A percentile compares a stretch with the other conserved stretches of the same genome.
These are phyloP conservation scores for Drosophila bifasciata DNA, from an alignment of 1,140 invertebrate species.

Conservation along the genomic window DNA sequence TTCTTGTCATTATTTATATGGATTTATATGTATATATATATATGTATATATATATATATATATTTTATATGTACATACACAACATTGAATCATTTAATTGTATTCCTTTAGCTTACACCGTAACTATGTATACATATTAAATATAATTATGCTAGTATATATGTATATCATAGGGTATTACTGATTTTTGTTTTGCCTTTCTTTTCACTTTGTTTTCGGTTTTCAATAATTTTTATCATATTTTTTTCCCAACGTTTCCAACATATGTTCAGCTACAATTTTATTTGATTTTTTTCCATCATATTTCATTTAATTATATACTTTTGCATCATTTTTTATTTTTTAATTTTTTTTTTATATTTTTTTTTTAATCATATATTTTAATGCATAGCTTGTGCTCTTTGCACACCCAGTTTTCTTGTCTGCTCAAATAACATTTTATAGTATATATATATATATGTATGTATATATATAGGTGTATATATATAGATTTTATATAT, in stretches of 20 bases:
- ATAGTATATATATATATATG: conserved; percentile 61
- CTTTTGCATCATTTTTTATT: no score
- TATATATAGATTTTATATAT: conserved; percentile 68
- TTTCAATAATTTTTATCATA: conserved; percentile 44
- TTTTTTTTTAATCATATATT: conserved; percentile 73
- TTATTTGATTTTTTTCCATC: conserved; percentile 55
- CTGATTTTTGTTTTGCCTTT: not conserved
- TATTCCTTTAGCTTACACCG: conserved; percentile 65
- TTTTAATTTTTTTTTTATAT: conserved; percentile 45
- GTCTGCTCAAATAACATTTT: conserved; percentile 77
- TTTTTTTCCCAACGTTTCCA: conserved; percentile 64
- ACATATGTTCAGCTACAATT: conserved; percentile 67
- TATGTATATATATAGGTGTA: conserved; percentile 44
- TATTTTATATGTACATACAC: conserved; percentile 80
- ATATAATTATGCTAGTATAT: conserved; percentile 77
- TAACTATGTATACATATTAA: conserved; percentile 78
- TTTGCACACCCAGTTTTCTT: conserved; percentile 60
- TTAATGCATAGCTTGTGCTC: conserved; percentile 62
- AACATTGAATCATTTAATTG: conserved; percentile 81
- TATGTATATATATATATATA: conserved; percentile 49
- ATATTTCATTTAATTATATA: not conserved
- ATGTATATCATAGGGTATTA: conserved; percentile 53
- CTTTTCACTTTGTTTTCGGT: no score
- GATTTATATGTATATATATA: conserved; percentile 45
- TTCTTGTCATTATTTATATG: conserved; percentile 61